phyloP scores from a whole-genome alignment of 2,797 vertebrate genomes.

The Lemur catta region DNA sequence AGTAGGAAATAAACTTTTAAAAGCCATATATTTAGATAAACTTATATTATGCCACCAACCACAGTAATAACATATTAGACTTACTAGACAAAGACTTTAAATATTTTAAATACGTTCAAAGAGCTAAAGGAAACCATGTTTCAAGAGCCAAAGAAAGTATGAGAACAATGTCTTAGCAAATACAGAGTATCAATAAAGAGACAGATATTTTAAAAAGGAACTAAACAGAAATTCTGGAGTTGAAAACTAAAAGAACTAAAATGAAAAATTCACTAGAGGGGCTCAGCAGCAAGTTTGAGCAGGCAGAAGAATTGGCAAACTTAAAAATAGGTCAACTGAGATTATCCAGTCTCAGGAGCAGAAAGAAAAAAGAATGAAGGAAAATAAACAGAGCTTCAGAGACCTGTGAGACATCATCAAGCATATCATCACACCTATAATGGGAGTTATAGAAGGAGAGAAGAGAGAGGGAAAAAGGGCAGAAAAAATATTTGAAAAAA shows the following conservation, averaged over 20 bases:
- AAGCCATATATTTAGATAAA: background rate
- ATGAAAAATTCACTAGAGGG: background rate
- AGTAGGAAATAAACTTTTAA: background rate
- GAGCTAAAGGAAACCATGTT: background rate
- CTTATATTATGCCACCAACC: background rate
- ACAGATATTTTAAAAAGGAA: background rate
- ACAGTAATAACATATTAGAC: background rate
- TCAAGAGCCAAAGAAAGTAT: constrained; percentile 12
- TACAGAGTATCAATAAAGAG: background rate
- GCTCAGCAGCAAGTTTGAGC: background rate
- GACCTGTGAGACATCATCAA: background rate
- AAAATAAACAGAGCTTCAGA: background rate
- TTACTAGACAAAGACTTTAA: background rate
- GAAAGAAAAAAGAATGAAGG: background rate
- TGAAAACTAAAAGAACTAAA: background rate
- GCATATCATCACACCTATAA: background rate
- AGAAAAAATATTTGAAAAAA: background rate
- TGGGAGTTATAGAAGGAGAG: background rate
- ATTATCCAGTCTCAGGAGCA: background rate
- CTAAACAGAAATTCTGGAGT: background rate
- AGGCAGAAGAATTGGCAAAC: background rate
- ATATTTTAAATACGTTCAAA: background rate
- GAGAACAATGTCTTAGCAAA: background rate
- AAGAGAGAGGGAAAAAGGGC: too few species aligned
- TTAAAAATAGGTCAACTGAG: background rate